These are phyloP conservation scores for Phoxinus phoxinus DNA, from an alignment of 2,113 vertebrate genomes.

Conservation along the genomic window DNA sequence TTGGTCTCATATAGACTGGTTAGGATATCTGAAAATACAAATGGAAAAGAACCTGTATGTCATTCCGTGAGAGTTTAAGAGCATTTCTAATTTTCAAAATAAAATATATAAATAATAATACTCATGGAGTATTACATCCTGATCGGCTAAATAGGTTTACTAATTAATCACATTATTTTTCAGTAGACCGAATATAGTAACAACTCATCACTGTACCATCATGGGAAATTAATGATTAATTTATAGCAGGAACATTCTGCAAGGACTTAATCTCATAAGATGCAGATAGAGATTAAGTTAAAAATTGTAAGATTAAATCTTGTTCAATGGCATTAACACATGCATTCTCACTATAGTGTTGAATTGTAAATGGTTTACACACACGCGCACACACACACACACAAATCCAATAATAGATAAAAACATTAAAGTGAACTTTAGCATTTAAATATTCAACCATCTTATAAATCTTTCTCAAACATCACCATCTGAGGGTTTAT, in stretches of 20 bases:
- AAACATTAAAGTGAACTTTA: background rate
- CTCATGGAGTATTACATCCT: conserved; percentile 20
- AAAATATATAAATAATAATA: conserved; percentile 11
- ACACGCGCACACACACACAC: too few relatives aligned
- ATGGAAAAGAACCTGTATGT: background rate
- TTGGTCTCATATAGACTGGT: background rate
- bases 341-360: background rate
- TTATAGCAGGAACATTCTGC: conserved; percentile 45
- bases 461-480: background rate
- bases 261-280: conserved; percentile 31
- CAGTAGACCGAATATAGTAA: conserved; percentile 41
- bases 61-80: background rate
- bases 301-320: background rate
- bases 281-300: background rate
- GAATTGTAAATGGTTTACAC: too few relatives aligned
- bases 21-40: background rate
- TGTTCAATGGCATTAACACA: background rate
- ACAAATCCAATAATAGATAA: too few relatives aligned
- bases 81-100: background rate
- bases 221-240: conserved; percentile 46
- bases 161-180: conserved; percentile 57
- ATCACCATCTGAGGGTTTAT: conserved; percentile 4
- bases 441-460: background rate
- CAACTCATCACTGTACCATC: conserved; percentile 41
- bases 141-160: conserved; percentile 48